These are phyloP conservation scores for Fistularia commersonii DNA, from an alignment of 2,797 vertebrate species.

Conservation along the genomic window DNA sequence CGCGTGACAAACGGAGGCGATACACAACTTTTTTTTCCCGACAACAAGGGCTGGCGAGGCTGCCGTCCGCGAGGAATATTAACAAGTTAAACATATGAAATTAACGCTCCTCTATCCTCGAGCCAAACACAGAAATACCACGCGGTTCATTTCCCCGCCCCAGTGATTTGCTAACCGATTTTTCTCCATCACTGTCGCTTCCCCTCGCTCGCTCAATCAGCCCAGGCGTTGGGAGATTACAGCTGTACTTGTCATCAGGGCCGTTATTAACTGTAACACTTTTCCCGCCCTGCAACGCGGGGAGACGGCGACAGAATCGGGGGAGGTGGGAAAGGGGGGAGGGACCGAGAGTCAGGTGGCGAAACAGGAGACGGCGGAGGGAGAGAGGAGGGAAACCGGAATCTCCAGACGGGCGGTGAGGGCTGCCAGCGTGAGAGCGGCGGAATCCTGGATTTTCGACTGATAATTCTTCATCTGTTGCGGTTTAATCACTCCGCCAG, in stretches of 20 bases:
- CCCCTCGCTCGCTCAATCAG: slow-evolving; percentile 28
- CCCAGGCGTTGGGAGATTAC: slow-evolving; percentile 48
- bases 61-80: slow-evolving; percentile 60
- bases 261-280: slow-evolving; percentile 57
- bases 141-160: neutral
- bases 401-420: slow-evolving; percentile 7
- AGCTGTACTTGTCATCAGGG: slow-evolving; percentile 64
- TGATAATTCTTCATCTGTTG: slow-evolving; percentile 39
- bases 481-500: slow-evolving; percentile 51
- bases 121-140: slow-evolving; percentile 45
- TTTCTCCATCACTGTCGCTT: slow-evolving; percentile 11
- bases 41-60: slow-evolving; percentile 30
- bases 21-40: slow-evolving; percentile 46
- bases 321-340: slow-evolving; percentile 10
- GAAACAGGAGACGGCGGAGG: slow-evolving; percentile 30
- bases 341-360: slow-evolving; percentile 26
- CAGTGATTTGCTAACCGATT: slow-evolving; percentile 28
- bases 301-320: slow-evolving; percentile 5
- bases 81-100: slow-evolving; percentile 73
- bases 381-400: slow-evolving; percentile 13
- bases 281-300: slow-evolving; percentile 28
- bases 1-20: slow-evolving; percentile 44
- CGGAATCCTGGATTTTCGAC: slow-evolving; percentile 38
- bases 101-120: slow-evolving; percentile 54
- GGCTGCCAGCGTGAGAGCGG: slow-evolving; percentile 29